A percentile compares a stretch with the other conserved stretches of the same genome.
These are phyloP conservation scores for Enteromius viviparus DNA, from an alignment of 2,797 vertebrate genomes.

Conservation along the genomic window DNA sequence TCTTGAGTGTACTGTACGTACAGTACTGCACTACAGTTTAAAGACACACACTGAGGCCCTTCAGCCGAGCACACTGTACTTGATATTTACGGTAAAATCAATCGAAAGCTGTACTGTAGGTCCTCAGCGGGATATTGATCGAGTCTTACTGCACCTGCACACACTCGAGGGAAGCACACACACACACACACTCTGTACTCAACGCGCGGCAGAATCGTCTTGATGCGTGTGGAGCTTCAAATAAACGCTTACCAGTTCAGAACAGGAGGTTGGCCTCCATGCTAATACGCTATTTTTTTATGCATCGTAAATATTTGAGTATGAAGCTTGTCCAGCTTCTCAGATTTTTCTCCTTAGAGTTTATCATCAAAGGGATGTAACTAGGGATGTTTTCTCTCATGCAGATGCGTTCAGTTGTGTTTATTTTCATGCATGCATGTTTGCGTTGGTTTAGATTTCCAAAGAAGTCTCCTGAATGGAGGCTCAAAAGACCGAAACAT, in stretches of 20 bases:
- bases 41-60: background rate
- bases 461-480: too few relatives aligned
- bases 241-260: background rate
- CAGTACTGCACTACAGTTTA: background rate
- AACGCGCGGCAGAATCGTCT: too few relatives aligned
- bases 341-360: too few relatives aligned
- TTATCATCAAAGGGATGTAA: too few relatives aligned
- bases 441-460: too few relatives aligned
- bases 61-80: background rate
- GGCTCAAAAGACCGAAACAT: too few relatives aligned
- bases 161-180: background rate
- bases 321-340: too few relatives aligned
- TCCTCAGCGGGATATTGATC: background rate
- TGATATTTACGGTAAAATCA: conserved; percentile 9
- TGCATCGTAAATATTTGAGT: background rate
- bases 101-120: background rate
- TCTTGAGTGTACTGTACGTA: background rate
- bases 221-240: background rate
- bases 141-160: background rate
- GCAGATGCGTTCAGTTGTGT: too few relatives aligned
- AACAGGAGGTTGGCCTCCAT: background rate
- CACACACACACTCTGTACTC: background rate
- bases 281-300: background rate
- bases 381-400: too few relatives aligned
- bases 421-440: too few relatives aligned